Evolutionary conservation across 2,113 vertebrate genomes (phyloP).

Genomic region (Plectropomus leopardus): DNA sequence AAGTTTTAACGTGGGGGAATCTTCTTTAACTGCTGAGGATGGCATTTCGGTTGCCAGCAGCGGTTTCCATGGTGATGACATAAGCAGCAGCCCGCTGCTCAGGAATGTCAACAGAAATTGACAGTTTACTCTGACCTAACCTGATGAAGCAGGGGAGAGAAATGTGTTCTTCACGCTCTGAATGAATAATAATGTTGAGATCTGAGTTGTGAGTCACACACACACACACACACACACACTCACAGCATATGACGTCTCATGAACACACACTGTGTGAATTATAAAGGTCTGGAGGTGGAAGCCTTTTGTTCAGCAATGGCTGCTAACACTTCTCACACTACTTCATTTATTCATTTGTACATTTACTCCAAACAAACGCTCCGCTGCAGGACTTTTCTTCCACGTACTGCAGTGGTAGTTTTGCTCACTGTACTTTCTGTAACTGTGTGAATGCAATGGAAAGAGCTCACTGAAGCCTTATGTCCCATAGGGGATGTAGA

Average conservation of each 20-base stretch:
- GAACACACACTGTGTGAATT: neutral
- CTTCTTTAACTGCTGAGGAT: neutral
- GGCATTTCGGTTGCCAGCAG: neutral
- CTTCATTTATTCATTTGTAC: neutral
- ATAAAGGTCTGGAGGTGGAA: neutral
- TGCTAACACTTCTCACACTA: neutral
- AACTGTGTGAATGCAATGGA: too few relatives aligned
- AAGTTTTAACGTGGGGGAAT: too few relatives aligned
- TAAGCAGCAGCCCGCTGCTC: neutral
- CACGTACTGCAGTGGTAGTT: too few relatives aligned
- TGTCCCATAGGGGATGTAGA: too few relatives aligned
- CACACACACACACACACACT: neutral
- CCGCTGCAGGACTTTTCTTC: too few relatives aligned
- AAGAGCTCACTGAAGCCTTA: too few relatives aligned
- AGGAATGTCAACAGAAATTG: neutral
- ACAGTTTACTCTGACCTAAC: neutral
- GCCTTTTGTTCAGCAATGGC: neutral
- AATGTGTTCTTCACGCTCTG: neutral
- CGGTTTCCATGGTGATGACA: constrained; percentile 27
- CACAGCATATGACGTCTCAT: neutral
- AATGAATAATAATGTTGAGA: neutral
- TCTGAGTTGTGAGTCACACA: neutral
- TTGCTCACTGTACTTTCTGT: too few relatives aligned
- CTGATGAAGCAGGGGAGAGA: neutral
- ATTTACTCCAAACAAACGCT: too few relatives aligned